Base-by-base conservation (phyloP, 2,888 invertebrate species). In the Alviniconcha strummeri region DNA sequence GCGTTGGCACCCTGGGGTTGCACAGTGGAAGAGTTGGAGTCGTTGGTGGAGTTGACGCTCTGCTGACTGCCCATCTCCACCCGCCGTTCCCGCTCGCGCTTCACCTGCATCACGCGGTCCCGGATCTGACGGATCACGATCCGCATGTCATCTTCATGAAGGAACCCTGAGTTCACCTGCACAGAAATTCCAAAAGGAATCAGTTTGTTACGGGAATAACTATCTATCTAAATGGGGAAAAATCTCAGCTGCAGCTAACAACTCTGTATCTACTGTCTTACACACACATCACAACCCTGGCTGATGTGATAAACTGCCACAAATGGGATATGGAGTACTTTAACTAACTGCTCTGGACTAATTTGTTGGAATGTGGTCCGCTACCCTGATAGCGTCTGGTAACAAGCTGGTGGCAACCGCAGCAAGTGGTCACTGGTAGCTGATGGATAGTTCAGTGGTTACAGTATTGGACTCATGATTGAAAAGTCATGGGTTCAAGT, bases 71-170 rank as follows among this genome's bases (percentile, higher is more conserved):
- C 81, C 8, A n/a, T n/a, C 19, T 71, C 77, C 9, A 55, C 36
- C 71, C 81, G 69, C 3, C 95, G 95, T 85, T 94, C 96, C 86
- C 96, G 93, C 84, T 95, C 95, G 83, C 96, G 95, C 94, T 96
- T 92, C 93, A 97, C 95, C 89, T 96, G 96, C 88, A 96, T 95
- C 83, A 98, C 96, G 93, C 98, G 98, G 56, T 97, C 97, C 93
- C 97, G 97, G 87, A 99, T 95, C 93, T 99, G 96, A 92, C 98
- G 97, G 85, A 96, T 96, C 15, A 99, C 98, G 85, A 97, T 96
- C 91, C 97, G 96, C 0, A 97, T 96, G 94, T 99, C 99, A 93
- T 98, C 99, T 92, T 99, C 98, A 92, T 97, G 97, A 91, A 99
- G 97, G 92, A 98, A 96, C 69, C 98, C 98, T 55, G 97, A 97